Evolutionary conservation across 2,888 invertebrate genomes (phyloP).

Genomic region (Exephanes ischioxanthus): DNA sequence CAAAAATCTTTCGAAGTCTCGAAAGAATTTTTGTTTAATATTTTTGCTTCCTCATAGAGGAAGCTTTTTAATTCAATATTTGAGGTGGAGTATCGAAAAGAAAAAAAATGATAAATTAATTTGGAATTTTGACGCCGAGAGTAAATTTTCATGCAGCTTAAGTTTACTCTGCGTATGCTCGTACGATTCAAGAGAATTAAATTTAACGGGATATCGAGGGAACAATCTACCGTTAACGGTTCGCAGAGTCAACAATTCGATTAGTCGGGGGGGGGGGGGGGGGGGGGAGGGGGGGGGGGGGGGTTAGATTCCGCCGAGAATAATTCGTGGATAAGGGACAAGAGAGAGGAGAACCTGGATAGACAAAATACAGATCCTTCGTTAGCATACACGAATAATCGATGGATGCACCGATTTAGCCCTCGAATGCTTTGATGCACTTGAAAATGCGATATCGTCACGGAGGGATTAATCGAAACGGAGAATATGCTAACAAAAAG

Average conservation of each 20-base stretch:
- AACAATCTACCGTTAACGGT: background rate
- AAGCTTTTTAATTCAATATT: too few relatives aligned
- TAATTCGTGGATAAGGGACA: background rate
- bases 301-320: constrained; percentile 4
- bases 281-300: background rate
- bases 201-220: constrained; percentile 6
- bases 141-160: too few relatives aligned
- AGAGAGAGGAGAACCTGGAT: background rate
- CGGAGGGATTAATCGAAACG: background rate
- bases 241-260: constrained; percentile 2
- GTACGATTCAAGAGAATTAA: too few relatives aligned
- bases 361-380: background rate
- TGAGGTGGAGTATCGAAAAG: too few relatives aligned
- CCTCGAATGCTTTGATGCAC: background rate
- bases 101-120: background rate
- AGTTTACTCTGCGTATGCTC: background rate
- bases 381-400: constrained; percentile 20
- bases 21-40: background rate
- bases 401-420: constrained; percentile 5
- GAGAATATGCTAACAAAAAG: background rate
- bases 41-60: too few relatives aligned
- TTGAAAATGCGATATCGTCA: background rate
- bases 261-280: constrained; percentile 9
- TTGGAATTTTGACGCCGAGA: background rate
- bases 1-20: too few relatives aligned